Evolutionary conservation across 2,888 invertebrate species (phyloP).

Genomic region (Chrysotoxum bicinctum): DNA sequence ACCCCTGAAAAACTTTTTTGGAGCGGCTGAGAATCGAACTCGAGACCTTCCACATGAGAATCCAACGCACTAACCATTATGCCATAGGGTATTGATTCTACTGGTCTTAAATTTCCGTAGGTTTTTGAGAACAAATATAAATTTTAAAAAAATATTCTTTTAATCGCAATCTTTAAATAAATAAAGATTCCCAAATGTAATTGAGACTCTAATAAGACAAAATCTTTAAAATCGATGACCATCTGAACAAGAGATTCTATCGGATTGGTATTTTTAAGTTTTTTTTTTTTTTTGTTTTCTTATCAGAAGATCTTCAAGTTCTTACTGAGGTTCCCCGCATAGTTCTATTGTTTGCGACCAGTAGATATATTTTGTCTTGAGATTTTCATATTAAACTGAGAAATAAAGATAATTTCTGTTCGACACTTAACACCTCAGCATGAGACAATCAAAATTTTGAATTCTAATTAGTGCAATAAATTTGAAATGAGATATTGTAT

Average conservation of each 20-base stretch:
- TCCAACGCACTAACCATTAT: too few species aligned
- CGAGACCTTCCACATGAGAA: too few species aligned
- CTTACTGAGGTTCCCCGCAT: neutral
- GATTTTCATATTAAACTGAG: neutral
- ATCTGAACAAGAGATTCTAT: neutral
- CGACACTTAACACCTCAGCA: constrained; percentile 27
- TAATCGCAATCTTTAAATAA: neutral
- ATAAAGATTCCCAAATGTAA: neutral
- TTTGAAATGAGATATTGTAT: constrained; percentile 19
- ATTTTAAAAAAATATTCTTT: too few species aligned
- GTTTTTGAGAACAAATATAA: too few species aligned
- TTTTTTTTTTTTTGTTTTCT: neutral
- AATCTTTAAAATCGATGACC: neutral
- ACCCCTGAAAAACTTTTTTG: too few species aligned
- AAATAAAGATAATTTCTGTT: neutral
- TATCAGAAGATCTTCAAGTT: neutral
- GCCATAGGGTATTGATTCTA: too few species aligned
- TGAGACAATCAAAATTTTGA: neutral
- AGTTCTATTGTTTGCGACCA: neutral
- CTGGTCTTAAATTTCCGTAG: too few species aligned
- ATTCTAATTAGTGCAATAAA: constrained; percentile 9
- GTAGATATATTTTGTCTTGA: neutral
- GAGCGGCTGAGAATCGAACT: too few species aligned
- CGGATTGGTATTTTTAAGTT: neutral
- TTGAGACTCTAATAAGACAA: neutral